A percentile compares a stretch with the other conserved stretches of the same genome.
Evolutionary conservation across 2,113 vertebrate genomes (phyloP).

Genomic region (Bubo blakistoni): DNA sequence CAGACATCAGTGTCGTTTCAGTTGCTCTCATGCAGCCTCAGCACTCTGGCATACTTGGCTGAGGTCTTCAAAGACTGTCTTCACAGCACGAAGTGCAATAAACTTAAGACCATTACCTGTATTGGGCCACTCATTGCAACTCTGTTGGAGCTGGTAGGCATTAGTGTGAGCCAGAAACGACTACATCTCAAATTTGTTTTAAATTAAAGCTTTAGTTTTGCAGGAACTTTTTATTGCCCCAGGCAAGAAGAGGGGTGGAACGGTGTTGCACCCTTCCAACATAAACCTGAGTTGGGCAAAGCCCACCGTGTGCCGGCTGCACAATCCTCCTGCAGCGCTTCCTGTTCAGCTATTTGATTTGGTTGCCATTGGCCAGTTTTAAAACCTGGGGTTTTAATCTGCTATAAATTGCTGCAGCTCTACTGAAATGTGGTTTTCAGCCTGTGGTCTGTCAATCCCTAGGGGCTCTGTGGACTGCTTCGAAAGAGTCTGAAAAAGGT

Average conservation of each 20-base stretch:
- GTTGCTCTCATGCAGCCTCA: not conserved
- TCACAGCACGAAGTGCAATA: not conserved
- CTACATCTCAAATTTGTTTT: constrained; percentile 31
- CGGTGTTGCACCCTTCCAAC: not conserved
- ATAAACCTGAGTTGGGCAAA: constrained; percentile 11
- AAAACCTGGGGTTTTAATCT: not conserved
- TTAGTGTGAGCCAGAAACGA: not conserved
- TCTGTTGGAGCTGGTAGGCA: not conserved
- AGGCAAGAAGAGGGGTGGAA: constrained; percentile 7
- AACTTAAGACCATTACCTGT: not conserved
- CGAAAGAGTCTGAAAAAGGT: not conserved
- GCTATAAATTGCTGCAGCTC: not conserved
- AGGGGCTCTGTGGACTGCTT: not conserved
- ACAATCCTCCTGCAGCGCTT: not conserved
- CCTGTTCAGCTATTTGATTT: constrained; percentile 10
- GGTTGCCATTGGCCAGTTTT: constrained; percentile 17
- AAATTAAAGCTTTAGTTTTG: constrained; percentile 22
- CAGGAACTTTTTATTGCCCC: constrained; percentile 18
- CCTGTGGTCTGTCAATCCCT: not conserved
- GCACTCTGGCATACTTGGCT: not conserved
- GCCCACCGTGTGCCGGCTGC: not conserved
- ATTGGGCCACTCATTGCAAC: not conserved
- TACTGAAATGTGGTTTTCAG: not conserved
- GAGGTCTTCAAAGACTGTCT: not conserved
- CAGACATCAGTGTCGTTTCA: not conserved